Evolutionary conservation across 2,888 invertebrate genomes (phyloP), one percentile per base, ranked within the genome.

Genomic region (Dicyrtomina minuta): DNA sequence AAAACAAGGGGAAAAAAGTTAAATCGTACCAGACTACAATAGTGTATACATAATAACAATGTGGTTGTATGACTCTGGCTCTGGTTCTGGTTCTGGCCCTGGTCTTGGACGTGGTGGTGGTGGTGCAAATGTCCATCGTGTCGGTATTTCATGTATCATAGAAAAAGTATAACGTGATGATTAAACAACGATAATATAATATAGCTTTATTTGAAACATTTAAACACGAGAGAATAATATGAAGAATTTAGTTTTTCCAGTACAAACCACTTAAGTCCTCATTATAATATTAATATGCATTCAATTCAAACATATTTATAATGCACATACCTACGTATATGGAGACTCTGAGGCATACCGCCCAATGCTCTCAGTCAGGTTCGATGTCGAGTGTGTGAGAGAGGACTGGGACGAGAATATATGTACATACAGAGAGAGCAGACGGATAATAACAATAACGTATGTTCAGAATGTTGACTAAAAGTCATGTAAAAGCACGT

Each of bases 401-500:
- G 43, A 12, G 46, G 46, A 46, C 5, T 46, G 17, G 15, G 12
- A 27, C 43, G 13, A 10, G 43, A 41, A 41, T 41, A 41, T 41
- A 41, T 20, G 24, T 20, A 59, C 10, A 59, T n/a, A 59, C 22
- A 15, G 59, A 43, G 59, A 41, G 24, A n/a, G 43, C 43, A 59
- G 17, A 20, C 3, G 20, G 46, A 46, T n/a, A 46, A 20, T 17
- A 15, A 12, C 15, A 56, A 24, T 24, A 26, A 49, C 27, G 46
- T 62, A 58, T 33, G 51, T 62, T 62, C 33, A 24, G 4, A 62
- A 22, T 39, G 26, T 43, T 65, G 56, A 65, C 43, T 41, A 55
- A 44, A 44, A 56, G 55, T 65, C 65, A 70, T 65, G 69, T 70
- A 65, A 58, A 65, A 59, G 58, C 46, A 66, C 55, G 55, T 56